Percentiles rank a stretch among this genome's conserved stretches.
These are phyloP conservation scores for Apogon hyalosoma DNA, from an alignment of 2,797 vertebrate species.

Conservation along the genomic window DNA sequence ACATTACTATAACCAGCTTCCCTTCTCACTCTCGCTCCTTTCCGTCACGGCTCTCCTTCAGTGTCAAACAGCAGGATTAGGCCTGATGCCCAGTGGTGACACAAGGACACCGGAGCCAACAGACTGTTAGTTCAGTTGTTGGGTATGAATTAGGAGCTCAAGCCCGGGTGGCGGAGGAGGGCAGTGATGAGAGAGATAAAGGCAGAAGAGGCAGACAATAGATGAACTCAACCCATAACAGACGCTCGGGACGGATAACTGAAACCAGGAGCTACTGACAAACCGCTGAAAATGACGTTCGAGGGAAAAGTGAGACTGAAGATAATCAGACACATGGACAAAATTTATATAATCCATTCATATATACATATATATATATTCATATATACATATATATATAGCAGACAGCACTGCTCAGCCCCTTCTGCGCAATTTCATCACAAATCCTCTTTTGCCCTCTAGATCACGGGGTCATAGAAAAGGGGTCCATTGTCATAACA, in stretches of 20 bases:
- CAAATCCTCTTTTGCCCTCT: slow-evolving; percentile 46
- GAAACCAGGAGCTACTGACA: slow-evolving; percentile 21
- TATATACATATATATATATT: no score
- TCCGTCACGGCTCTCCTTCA: slow-evolving; percentile 23
- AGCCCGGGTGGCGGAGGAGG: slow-evolving; percentile 18
- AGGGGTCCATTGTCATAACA: slow-evolving; percentile 33
- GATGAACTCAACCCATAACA: slow-evolving; percentile 33
- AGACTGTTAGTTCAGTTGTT: slow-evolving; percentile 69
- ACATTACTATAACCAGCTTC: slow-evolving; percentile 22
- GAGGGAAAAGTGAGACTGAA: not conserved
- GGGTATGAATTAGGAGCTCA: slow-evolving; percentile 55
- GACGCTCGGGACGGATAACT: slow-evolving; percentile 7
- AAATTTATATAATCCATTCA: not conserved
- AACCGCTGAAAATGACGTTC: slow-evolving; percentile 9
- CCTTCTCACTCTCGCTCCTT: slow-evolving; percentile 6
- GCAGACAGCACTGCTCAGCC: not conserved
- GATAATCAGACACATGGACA: not conserved
- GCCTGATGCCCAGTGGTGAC: slow-evolving; percentile 69
- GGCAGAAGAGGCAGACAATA: slow-evolving; percentile 9
- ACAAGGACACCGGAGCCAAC: slow-evolving; percentile 62
- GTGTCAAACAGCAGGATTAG: slow-evolving; percentile 67
- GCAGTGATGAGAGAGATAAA: slow-evolving; percentile 40
- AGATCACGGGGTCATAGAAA: slow-evolving; percentile 38
- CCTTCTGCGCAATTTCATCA: slow-evolving; percentile 9
- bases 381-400: no score